A percentile compares a stretch with the other conserved stretches of the same genome.
These are phyloP conservation scores for Psittacula echo DNA, from an alignment of 2,797 vertebrate species.

Conservation along the genomic window DNA sequence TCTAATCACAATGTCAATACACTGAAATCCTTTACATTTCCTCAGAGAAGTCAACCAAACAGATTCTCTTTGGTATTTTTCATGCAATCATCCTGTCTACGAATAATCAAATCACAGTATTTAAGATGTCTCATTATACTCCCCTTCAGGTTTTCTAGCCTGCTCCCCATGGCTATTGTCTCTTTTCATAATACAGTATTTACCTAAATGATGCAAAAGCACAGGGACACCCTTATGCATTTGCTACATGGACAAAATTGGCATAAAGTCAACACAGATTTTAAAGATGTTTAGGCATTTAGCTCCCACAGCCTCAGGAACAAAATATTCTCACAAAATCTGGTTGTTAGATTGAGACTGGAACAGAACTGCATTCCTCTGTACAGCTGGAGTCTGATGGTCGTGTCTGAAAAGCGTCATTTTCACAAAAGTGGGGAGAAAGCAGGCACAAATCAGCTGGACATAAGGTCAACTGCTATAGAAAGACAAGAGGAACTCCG, in stretches of 20 bases:
- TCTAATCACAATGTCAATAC: neutral
- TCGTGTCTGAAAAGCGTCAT: neutral
- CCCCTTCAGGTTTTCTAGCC: neutral
- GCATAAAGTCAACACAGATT: constrained; percentile 8
- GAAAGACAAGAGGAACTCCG: neutral
- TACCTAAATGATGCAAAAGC: neutral
- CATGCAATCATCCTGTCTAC: neutral
- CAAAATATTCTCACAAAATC: constrained; percentile 7
- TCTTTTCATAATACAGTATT: neutral
- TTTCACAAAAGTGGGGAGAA: neutral
- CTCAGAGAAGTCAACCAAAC: neutral
- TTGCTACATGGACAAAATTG: neutral
- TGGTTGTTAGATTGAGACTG: neutral
- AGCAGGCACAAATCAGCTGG: neutral
- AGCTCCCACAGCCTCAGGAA: neutral
- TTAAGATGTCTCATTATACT: neutral
- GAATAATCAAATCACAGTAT: neutral
- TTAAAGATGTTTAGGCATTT: neutral
- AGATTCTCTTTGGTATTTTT: neutral
- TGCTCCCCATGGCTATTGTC: neutral
- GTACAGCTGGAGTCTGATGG: constrained; percentile 11
- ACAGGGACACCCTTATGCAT: neutral
- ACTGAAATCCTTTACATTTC: neutral
- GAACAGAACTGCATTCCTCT: constrained; percentile 8
- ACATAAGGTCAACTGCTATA: constrained; percentile 8